Conservation (phyloP, 2,113 vertebrate genomes). For the Gobiocypris rarus region DNA sequence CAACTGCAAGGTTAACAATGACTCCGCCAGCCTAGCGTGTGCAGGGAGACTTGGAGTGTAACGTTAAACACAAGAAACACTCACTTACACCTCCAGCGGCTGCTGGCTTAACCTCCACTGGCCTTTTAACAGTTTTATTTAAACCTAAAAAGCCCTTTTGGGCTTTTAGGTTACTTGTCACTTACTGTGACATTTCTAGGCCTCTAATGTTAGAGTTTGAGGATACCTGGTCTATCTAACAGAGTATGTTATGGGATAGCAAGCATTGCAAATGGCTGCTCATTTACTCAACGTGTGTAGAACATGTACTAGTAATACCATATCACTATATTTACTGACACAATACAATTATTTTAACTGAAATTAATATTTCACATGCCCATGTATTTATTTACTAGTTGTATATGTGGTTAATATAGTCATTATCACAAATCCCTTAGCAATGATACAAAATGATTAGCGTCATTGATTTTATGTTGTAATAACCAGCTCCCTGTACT, state of each 20-base stretch:
- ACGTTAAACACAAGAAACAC: slow-evolving; percentile 22
- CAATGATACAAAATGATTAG: not conserved
- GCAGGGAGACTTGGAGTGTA: slow-evolving; percentile 1
- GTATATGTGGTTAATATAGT: not conserved
- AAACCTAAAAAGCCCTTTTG: slow-evolving; percentile 1
- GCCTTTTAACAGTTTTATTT: not conserved
- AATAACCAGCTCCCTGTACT: not conserved
- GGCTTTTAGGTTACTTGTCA: slow-evolving; percentile 8
- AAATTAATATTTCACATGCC: not conserved
- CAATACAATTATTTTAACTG: not conserved
- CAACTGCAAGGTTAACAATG: slow-evolving; percentile 3
- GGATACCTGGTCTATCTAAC: not conserved
- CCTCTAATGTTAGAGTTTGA: slow-evolving; percentile 1
- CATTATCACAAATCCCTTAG: not conserved
- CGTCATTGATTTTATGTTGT: not conserved
- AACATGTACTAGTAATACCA: not conserved
- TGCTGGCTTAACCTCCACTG: not conserved
- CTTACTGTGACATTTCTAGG: slow-evolving; percentile 6
- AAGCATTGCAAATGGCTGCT: not conserved
- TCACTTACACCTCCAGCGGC: slow-evolving; percentile 8
- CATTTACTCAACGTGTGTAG: not conserved
- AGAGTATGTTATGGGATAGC: not conserved
- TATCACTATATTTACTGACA: not conserved
- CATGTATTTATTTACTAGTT: not conserved
- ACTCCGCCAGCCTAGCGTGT: not conserved